Evolutionary conservation across 2,888 invertebrate species (phyloP).

Genomic region (Quadriops clusia): DNA sequence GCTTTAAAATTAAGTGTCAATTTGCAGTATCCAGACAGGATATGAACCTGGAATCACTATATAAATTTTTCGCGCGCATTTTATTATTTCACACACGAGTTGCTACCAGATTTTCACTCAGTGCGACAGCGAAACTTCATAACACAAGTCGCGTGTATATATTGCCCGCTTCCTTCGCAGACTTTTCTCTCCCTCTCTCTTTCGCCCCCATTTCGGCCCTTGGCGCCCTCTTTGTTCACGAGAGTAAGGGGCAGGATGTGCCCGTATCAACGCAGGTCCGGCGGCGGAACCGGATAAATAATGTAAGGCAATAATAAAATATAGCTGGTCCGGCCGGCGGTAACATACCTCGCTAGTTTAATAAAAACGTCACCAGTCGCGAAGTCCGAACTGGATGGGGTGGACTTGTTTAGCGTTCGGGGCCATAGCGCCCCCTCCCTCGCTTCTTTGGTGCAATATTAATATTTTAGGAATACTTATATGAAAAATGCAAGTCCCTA

Average conservation of each 20-base stretch:
- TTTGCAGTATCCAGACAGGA: constrained; percentile 16
- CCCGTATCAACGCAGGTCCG: constrained; percentile 23
- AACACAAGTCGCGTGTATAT: constrained; percentile 21
- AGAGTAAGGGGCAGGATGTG: constrained; percentile 10
- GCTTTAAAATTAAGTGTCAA: constrained; percentile 16
- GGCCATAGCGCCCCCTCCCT: too few relatives aligned
- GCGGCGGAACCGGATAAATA: constrained; percentile 30
- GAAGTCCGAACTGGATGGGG: constrained; percentile 20
- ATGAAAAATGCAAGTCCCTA: too few relatives aligned
- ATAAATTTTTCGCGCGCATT: constrained; percentile 19
- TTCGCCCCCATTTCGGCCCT: constrained; percentile 7
- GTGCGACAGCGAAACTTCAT: constrained; percentile 23
- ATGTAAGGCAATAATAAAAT: constrained; percentile 36
- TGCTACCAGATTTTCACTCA: constrained; percentile 19
- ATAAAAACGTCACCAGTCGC: constrained; percentile 32
- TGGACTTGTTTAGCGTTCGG: too few relatives aligned
- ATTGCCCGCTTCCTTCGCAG: too few relatives aligned
- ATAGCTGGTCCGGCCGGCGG: constrained; percentile 22
- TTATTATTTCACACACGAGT: constrained; percentile 22
- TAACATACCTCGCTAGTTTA: constrained; percentile 30
- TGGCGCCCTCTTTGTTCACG: constrained; percentile 1
- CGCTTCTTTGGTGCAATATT: too few relatives aligned
- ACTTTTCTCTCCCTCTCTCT: constrained; percentile 8
- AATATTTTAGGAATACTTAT: constrained; percentile 17
- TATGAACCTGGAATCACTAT: constrained; percentile 18